Evolutionary conservation across 2,113 vertebrate species (phyloP).

Genomic region (Myiagra hebetior): DNA sequence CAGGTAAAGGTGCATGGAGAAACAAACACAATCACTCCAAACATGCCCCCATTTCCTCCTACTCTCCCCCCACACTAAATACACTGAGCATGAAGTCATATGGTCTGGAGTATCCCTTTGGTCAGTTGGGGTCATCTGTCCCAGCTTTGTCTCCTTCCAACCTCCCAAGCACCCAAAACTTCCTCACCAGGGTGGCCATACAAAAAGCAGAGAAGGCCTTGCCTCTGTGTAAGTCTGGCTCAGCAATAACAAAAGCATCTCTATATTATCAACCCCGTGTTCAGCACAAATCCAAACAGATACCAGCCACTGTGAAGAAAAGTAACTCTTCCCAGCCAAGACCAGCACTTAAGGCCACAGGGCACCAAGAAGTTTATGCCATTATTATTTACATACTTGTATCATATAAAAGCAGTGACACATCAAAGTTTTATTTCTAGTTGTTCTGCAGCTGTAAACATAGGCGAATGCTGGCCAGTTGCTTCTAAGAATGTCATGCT

Average conservation of each 20-base stretch:
- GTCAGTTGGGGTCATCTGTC: not conserved
- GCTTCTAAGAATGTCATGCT: not conserved
- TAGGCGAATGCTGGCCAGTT: not conserved
- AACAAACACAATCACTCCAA: not conserved
- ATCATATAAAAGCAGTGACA: not conserved
- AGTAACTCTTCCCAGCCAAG: not conserved
- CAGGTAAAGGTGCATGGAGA: not conserved
- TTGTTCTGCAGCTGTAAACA: not conserved
- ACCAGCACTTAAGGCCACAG: not conserved
- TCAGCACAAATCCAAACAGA: not conserved
- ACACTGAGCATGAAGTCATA: not conserved
- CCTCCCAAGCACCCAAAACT: not conserved
- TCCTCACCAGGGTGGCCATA: fast-evolving
- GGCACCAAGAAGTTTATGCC: not conserved
- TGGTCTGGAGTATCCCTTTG: not conserved
- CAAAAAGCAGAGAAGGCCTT: not conserved
- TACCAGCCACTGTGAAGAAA: not conserved
- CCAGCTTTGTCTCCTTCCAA: fast-evolving
- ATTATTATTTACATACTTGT: not conserved
- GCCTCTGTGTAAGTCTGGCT: not conserved
- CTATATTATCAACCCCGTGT: not conserved
- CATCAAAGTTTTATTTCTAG: not conserved
- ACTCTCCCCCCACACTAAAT: fast-evolving
- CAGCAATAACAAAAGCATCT: not conserved
- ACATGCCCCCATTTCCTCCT: not conserved